These are phyloP conservation scores for Uropetala carovei DNA, from an alignment of 2,888 invertebrate genomes.

Conservation along the genomic window DNA sequence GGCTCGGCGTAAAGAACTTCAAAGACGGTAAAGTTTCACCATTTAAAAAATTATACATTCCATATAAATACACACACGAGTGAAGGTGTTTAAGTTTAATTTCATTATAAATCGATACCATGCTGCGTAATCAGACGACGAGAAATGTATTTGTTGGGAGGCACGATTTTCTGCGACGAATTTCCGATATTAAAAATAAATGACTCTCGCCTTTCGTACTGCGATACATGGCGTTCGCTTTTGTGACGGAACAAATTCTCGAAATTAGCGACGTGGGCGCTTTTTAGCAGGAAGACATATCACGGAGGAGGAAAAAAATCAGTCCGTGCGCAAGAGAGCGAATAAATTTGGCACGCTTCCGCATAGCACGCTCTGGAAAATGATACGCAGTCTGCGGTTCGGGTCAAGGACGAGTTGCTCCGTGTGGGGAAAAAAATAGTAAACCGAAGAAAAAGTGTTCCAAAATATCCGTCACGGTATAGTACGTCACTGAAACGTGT, in stretches of 20 bases:
- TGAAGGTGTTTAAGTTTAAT: too few species aligned
- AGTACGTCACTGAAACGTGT: constrained; percentile 24
- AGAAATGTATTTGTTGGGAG: too few species aligned
- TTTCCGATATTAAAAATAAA: not conserved
- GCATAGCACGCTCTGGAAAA: not conserved
- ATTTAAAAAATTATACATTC: too few species aligned
- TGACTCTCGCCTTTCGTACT: not conserved
- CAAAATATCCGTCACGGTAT: not conserved
- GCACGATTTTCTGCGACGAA: too few species aligned
- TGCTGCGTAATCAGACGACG: too few species aligned
- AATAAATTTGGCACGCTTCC: not conserved
- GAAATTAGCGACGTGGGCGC: not conserved
- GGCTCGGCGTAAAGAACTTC: too few species aligned
- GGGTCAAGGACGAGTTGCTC: constrained; percentile 33
- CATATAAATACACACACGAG: too few species aligned
- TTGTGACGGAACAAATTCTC: not conserved
- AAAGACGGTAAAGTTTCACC: too few species aligned
- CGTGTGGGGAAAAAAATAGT: not conserved
- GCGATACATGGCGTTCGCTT: not conserved
- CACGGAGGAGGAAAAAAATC: not conserved
- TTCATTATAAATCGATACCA: too few species aligned
- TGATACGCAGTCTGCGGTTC: constrained; percentile 3
- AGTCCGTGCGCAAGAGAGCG: not conserved
- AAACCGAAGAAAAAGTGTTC: not conserved
- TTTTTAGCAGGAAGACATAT: not conserved